phyloP scores from a whole-genome alignment of 2,888 invertebrate genomes.

The Chalcosyrphus nemorum region DNA sequence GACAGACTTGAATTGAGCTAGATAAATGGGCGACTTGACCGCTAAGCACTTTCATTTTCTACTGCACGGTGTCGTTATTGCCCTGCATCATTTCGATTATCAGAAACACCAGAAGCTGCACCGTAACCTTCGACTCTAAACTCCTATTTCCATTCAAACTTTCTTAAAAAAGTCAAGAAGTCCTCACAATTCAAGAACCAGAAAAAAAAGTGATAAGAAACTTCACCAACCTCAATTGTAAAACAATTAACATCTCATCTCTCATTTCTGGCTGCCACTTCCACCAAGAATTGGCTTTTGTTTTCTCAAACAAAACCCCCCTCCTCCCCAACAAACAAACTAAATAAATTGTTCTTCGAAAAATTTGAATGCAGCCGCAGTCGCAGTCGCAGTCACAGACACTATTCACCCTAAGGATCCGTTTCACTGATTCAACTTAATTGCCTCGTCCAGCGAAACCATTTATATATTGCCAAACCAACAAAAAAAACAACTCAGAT shows the following conservation, averaged over 20 bases:
- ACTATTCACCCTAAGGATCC: neutral
- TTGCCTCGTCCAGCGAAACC: constrained; percentile 16
- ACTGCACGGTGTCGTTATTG: too few relatives aligned
- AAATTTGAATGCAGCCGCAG: constrained; percentile 46
- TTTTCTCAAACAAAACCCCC: neutral
- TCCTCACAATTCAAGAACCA: too few relatives aligned
- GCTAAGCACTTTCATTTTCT: too few relatives aligned
- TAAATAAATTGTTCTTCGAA: constrained; percentile 17
- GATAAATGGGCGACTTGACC: too few relatives aligned
- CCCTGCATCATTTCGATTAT: too few relatives aligned
- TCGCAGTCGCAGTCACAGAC: constrained; percentile 37
- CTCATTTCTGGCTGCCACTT: neutral
- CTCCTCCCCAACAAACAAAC: neutral
- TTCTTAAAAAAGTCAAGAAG: too few relatives aligned
- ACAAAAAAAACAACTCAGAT: neutral
- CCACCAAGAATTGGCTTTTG: neutral
- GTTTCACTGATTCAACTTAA: constrained; percentile 18
- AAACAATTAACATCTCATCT: neutral
- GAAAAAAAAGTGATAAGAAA: too few relatives aligned
- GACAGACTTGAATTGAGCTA: too few relatives aligned
- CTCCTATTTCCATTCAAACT: too few relatives aligned
- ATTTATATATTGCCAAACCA: constrained; percentile 39
- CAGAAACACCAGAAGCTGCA: too few relatives aligned
- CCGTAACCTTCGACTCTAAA: too few relatives aligned
- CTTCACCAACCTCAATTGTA: neutral